These are phyloP conservation scores for Pelosia muscerda DNA, from an alignment of 2,888 invertebrate genomes.

Conservation along the genomic window DNA sequence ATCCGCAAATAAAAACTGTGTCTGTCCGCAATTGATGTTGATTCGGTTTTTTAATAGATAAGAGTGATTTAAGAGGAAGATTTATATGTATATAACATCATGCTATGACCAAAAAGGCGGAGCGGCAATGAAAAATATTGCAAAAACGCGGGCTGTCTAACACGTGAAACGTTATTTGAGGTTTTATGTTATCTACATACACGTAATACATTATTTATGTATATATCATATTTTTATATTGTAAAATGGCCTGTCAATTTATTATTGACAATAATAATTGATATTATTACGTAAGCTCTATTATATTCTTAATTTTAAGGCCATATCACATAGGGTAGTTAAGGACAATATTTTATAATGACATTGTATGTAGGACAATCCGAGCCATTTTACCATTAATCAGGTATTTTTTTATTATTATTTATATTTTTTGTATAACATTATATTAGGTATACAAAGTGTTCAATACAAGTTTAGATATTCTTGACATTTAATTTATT, in stretches of 20 bases:
- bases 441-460: slow-evolving; percentile 48
- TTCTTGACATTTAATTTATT: slow-evolving; percentile 27
- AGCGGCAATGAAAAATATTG: no score
- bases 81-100: no score
- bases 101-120: no score
- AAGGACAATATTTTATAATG: slow-evolving; percentile 45
- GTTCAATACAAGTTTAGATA: slow-evolving; percentile 35
- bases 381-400: slow-evolving; percentile 77
- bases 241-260: slow-evolving; percentile 48
- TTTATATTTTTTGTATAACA: slow-evolving; percentile 48
- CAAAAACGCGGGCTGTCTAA: no score
- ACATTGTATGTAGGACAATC: slow-evolving; percentile 63
- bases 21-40: no score
- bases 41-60: no score
- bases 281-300: slow-evolving; percentile 43
- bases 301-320: slow-evolving; percentile 44
- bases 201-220: slow-evolving; percentile 23
- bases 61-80: no score
- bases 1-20: no score
- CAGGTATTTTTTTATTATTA: slow-evolving; percentile 52
- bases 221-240: slow-evolving; percentile 45
- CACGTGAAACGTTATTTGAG: background rate
- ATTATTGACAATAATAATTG: slow-evolving; percentile 71
- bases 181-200: background rate
- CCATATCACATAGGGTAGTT: slow-evolving; percentile 58